Conservation (phyloP, 1,140 invertebrate species). For the Pseudomyrmex gracilis region DNA sequence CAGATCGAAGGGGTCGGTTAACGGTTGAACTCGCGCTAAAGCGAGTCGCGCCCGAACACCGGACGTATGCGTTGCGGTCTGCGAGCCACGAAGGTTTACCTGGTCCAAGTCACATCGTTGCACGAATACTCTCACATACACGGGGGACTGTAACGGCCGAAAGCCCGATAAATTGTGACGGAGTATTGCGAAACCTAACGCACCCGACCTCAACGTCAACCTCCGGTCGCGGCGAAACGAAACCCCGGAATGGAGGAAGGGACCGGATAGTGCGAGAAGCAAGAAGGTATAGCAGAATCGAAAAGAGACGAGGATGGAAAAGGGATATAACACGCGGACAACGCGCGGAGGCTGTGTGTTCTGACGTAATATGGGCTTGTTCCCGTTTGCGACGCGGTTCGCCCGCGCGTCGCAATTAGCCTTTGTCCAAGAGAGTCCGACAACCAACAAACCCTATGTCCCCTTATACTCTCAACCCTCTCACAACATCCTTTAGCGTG, state of each 20-base stretch:
- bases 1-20: conserved; percentile 38
- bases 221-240: conserved; percentile 58
- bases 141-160: conserved; percentile 65
- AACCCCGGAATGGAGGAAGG: not conserved
- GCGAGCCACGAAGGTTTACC: conserved; percentile 70
- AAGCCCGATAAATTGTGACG: conserved; percentile 61
- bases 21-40: conserved; percentile 54
- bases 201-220: conserved; percentile 36
- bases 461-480: not conserved
- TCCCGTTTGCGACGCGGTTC: conserved; percentile 77
- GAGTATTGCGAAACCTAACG: conserved; percentile 44
- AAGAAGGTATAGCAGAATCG: not conserved
- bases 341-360: conserved; percentile 71
- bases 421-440: conserved; percentile 80
- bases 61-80: conserved; percentile 75
- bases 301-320: conserved; percentile 35
- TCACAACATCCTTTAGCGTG: not conserved
- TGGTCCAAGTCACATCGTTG: conserved; percentile 60
- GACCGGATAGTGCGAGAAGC: not conserved
- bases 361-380: conserved; percentile 83
- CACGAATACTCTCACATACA: conserved; percentile 59
- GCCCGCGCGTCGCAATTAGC: conserved; percentile 82
- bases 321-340: conserved; percentile 1
- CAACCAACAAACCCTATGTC: conserved; percentile 64
- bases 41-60: conserved; percentile 15